These are phyloP conservation scores for Bradypodion ventrale DNA, from an alignment of 2,797 vertebrate species.

Conservation along the genomic window DNA sequence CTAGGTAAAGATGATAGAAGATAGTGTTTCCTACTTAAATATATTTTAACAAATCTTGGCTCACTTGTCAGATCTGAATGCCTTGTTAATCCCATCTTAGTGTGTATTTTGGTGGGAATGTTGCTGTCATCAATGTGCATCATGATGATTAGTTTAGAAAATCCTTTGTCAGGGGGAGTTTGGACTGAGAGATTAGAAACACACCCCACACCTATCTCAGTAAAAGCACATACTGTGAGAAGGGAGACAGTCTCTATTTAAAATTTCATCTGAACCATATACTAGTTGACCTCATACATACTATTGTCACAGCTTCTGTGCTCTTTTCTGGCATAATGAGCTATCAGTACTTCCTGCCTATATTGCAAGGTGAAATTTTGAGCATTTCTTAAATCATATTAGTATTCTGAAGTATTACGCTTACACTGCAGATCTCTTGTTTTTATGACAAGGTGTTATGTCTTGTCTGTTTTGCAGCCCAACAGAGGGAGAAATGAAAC, in stretches of 20 bases:
- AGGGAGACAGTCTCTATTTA: background rate
- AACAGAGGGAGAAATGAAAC: constrained; percentile 88
- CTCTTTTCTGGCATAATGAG: background rate
- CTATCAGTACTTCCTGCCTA: background rate
- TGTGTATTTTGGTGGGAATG: background rate
- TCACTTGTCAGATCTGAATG: background rate
- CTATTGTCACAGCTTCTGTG: background rate
- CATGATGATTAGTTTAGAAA: background rate
- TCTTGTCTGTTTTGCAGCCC: constrained; percentile 76
- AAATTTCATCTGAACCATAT: background rate
- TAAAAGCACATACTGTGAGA: background rate
- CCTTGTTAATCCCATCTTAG: background rate
- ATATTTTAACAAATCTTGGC: background rate
- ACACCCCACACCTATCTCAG: background rate
- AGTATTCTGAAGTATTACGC: background rate
- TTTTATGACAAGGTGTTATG: background rate
- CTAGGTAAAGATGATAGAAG: too few relatives aligned
- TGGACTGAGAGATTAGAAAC: background rate
- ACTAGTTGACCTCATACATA: background rate
- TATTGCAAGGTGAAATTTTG: background rate
- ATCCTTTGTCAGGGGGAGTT: background rate
- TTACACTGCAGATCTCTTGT: background rate
- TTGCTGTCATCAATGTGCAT: background rate
- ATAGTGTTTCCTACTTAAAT: background rate
- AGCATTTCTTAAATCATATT: background rate